Evolutionary conservation across 2,888 invertebrate genomes (phyloP).

Genomic region (Heliconius hortense): DNA sequence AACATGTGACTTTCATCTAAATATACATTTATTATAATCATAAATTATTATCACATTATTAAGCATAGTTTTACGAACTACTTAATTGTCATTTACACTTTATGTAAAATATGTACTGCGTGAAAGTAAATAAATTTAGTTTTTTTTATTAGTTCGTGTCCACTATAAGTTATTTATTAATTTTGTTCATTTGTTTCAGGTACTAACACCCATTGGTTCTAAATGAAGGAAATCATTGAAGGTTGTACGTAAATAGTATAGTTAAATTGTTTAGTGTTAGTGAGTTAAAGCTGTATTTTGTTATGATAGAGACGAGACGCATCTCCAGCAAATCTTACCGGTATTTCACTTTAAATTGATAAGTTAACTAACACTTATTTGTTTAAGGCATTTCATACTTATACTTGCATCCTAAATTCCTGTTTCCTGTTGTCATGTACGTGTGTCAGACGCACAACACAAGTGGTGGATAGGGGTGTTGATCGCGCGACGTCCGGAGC

Average conservation of each 20-base stretch:
- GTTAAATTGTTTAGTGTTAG: constrained; percentile 3
- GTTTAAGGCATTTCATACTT: constrained; percentile 5
- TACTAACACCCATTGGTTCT: background rate
- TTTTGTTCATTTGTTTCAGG: constrained; percentile 11
- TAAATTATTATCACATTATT: background rate
- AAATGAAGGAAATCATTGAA: background rate
- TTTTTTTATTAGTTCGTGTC: background rate
- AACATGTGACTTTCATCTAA: background rate
- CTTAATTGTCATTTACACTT: too few relatives aligned
- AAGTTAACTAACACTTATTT: constrained; percentile 9
- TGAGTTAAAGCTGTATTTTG: background rate
- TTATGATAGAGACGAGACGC: background rate
- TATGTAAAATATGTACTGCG: too few relatives aligned
- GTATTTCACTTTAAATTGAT: background rate
- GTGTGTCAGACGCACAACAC: constrained; percentile 39
- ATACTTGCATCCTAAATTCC: constrained; percentile 13
- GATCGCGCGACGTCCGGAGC: constrained; percentile 53
- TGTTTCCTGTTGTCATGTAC: constrained; percentile 2
- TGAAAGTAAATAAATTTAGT: too few relatives aligned
- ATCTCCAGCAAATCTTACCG: constrained; percentile 18
- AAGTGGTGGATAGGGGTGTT: constrained; percentile 38
- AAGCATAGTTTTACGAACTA: background rate
- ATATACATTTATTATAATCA: background rate
- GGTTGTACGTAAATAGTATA: background rate
- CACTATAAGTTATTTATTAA: background rate